Base-by-base conservation (phyloP, 2,797 vertebrate genomes). In the Ateles fusciceps region DNA sequence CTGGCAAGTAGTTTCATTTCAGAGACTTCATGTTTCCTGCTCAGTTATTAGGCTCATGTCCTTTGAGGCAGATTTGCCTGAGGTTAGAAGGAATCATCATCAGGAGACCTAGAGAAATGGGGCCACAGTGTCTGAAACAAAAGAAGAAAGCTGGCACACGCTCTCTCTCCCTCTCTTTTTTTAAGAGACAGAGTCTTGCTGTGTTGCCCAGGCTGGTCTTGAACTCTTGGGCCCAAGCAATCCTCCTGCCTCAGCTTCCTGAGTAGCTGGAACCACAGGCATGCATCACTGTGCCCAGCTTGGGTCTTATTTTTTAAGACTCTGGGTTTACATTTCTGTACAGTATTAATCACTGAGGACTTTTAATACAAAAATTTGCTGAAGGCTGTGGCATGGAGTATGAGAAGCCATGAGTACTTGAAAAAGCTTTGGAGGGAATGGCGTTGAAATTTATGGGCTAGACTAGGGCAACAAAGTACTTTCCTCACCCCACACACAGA, bases 271-370 rank as follows among this genome's bases (percentile, higher is more conserved):
- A 39, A 55, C 50, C n/a, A 55, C 50, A 81, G 79, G 79, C 24
- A n/a, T n/a, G 36, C 14, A 7, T n/a, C 50, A 17, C 22, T 52
- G 24, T 39, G n/a, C 50, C 50, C 22, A 26, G n/a, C 22, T 36
- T 17, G 79, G n/a, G 12, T 55, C 28, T 85, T 85, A 42, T 19
- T 68, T 76, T 95, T 81, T 42, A 92, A 75, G 61, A 59, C 59
- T 93, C 84, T 46, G 44, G 12, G 28, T 74, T 91, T 91, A 55
- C 78, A 71, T 95, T 88, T 96, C 72, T 93, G 12, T 92, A 61
- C 12, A 59, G 12, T 91, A 19, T 80, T 83, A 92, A 30, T 91
- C 46, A 84, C 33, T 39, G 33, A 48, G 26, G 39, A 59, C 21
- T 7, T 36, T 42, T 94, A 68, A 13, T 76, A 0, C 79, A n/a